Percentiles rank a stretch among this genome's conserved stretches.
phyloP scores from a whole-genome alignment of 2,888 invertebrate species.

The Drosophila pseudotakahashii region DNA sequence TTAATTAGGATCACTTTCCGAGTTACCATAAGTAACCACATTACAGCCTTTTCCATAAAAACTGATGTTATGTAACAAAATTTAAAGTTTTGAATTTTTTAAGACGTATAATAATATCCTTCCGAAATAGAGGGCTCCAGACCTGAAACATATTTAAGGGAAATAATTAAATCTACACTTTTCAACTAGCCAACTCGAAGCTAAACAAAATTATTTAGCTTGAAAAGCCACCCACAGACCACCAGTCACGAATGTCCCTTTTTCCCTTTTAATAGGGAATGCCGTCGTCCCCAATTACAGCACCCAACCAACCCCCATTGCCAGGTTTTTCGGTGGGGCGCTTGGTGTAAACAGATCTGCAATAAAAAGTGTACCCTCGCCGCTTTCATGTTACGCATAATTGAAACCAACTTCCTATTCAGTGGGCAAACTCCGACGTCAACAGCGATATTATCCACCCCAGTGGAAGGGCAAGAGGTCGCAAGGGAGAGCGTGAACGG shows the following conservation, averaged over 20 bases:
- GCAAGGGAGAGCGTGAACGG: constrained; percentile 1
- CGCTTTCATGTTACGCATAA: constrained; percentile 74
- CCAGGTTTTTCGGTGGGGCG: constrained; percentile 5
- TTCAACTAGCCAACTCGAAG: not conserved
- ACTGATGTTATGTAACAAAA: too few relatives aligned
- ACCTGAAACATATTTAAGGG: too few relatives aligned
- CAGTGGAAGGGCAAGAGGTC: not conserved
- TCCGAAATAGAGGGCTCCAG: too few relatives aligned
- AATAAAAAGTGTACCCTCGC: constrained; percentile 29
- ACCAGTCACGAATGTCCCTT: not conserved
- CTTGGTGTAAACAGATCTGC: constrained; percentile 9
- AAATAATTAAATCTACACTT: not conserved
- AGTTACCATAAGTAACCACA: too few relatives aligned
- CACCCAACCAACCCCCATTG: constrained; percentile 43
- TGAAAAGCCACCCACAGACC: constrained; percentile 5
- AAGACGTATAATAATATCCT: too few relatives aligned
- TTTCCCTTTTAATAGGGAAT: not conserved
- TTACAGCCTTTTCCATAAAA: too few relatives aligned
- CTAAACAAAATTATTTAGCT: not conserved
- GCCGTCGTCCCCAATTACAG: constrained; percentile 23
- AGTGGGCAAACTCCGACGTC: constrained; percentile 50
- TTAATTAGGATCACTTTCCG: too few relatives aligned
- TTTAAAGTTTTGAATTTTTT: too few relatives aligned
- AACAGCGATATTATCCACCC: constrained; percentile 28
- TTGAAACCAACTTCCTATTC: constrained; percentile 72